Percentiles rank a stretch among this genome's conserved stretches.
Conservation (phyloP, 2,113 vertebrate genomes). For the Pelvicachromis taeniatus region DNA sequence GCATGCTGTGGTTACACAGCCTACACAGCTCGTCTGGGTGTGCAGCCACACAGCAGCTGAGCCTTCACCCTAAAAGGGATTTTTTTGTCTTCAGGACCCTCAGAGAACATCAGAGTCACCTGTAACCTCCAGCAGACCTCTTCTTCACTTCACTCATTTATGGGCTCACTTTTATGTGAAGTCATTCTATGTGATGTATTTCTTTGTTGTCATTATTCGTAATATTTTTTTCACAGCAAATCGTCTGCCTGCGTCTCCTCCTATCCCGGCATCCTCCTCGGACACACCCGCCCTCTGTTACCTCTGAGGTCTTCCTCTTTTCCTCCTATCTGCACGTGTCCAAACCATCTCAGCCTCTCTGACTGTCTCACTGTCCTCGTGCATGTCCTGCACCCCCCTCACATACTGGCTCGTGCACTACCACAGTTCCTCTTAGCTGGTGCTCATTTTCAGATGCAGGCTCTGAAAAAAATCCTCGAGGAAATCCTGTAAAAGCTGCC, state of each 20-base stretch:
- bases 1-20: background rate
- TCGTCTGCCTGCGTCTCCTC: background rate
- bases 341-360: background rate
- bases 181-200: background rate
- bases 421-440: background rate
- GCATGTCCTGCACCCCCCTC: background rate
- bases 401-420: background rate
- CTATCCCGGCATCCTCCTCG: background rate
- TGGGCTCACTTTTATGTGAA: background rate
- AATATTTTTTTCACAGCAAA: background rate
- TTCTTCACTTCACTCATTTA: background rate
- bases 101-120: background rate
- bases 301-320: background rate
- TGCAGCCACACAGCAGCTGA: background rate
- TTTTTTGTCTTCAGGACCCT: background rate
- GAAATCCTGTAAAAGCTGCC: background rate
- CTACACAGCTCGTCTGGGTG: background rate
- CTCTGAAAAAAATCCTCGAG: background rate
- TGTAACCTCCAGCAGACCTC: background rate
- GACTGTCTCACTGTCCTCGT: background rate
- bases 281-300: background rate
- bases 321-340: background rate
- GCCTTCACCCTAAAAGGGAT: background rate
- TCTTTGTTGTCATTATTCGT: background rate
- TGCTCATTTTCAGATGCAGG: background rate